Percentiles rank a stretch among this genome's conserved stretches.
phyloP scores from a whole-genome alignment of 2,113 vertebrate genomes.

The Sebastes schlegelii region DNA sequence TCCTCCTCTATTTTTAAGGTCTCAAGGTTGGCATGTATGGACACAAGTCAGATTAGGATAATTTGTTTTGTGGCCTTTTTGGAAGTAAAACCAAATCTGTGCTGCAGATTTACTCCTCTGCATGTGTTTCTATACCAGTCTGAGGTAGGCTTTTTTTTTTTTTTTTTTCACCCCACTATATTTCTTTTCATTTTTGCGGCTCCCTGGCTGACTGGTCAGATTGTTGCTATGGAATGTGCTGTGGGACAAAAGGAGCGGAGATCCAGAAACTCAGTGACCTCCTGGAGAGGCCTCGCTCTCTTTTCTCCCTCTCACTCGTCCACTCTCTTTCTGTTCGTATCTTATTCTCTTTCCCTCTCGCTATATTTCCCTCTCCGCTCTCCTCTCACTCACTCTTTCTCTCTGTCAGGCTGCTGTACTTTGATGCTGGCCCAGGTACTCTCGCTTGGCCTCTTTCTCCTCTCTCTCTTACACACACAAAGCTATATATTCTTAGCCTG shows the following conservation, averaged over 20 bases:
- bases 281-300: constrained; percentile 71
- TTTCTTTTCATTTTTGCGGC: constrained; percentile 70
- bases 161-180: constrained; percentile 20
- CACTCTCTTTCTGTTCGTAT: not conserved
- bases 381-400: constrained; percentile 40
- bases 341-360: constrained; percentile 15
- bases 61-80: not conserved
- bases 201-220: constrained; percentile 71
- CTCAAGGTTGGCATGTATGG: too few species aligned
- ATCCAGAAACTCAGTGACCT: constrained; percentile 80
- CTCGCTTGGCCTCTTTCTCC: constrained; percentile 49
- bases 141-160: constrained; percentile 37
- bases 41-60: not conserved
- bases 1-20: too few species aligned
- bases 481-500: constrained; percentile 39
- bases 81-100: not conserved
- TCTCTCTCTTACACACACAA: constrained; percentile 29
- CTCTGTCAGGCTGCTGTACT: constrained; percentile 51
- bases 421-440: constrained; percentile 74
- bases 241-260: constrained; percentile 79
- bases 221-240: constrained; percentile 80
- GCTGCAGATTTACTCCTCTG: constrained; percentile 27
- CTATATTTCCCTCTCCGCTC: constrained; percentile 17
- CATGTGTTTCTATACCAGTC: constrained; percentile 34
- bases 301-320: constrained; percentile 40